These are phyloP conservation scores for Drosophila mojavensis DNA, from an alignment of 1,140 invertebrate species.

Conservation along the genomic window DNA sequence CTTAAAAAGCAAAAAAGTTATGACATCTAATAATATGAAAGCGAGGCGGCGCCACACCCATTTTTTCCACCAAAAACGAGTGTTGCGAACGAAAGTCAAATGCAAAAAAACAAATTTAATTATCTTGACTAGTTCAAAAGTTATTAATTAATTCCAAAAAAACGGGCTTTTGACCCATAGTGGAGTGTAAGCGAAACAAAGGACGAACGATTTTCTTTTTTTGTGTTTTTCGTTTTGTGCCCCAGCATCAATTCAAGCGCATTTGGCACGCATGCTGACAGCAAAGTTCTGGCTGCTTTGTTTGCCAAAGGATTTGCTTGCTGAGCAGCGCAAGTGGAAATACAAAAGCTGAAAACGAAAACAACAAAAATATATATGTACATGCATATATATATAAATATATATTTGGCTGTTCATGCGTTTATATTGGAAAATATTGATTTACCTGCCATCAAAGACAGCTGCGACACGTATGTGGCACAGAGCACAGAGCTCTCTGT, in stretches of 20 bases:
- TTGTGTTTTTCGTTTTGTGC: neutral
- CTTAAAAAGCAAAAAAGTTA: too few relatives aligned
- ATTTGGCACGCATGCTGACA: conserved; percentile 45
- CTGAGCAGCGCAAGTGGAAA: conserved; percentile 5
- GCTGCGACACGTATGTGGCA: conserved; percentile 49
- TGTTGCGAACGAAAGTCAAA: too few relatives aligned
- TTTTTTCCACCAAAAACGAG: too few relatives aligned
- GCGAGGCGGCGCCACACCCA: too few relatives aligned
- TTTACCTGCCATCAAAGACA: conserved; percentile 80
- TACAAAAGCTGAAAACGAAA: conserved; percentile 1
- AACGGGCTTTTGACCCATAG: too few relatives aligned
- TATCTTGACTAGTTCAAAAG: too few relatives aligned
- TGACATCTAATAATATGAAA: too few relatives aligned
- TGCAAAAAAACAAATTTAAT: too few relatives aligned
- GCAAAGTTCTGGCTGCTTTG: conserved; percentile 43
- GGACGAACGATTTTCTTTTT: conserved; percentile 29
- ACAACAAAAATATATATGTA: conserved; percentile 29
- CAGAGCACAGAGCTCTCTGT: neutral
- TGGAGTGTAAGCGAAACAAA: conserved; percentile 42
- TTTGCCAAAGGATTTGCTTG: conserved; percentile 49
- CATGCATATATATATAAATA: neutral
- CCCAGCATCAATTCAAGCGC: conserved; percentile 21
- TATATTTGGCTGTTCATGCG: conserved; percentile 60
- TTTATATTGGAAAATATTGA: conserved; percentile 81
- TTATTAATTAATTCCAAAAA: too few relatives aligned